Evolutionary conservation across 2,888 invertebrate genomes (phyloP), one percentile per base, ranked within the genome.

Genomic region (Tipula confusa): DNA sequence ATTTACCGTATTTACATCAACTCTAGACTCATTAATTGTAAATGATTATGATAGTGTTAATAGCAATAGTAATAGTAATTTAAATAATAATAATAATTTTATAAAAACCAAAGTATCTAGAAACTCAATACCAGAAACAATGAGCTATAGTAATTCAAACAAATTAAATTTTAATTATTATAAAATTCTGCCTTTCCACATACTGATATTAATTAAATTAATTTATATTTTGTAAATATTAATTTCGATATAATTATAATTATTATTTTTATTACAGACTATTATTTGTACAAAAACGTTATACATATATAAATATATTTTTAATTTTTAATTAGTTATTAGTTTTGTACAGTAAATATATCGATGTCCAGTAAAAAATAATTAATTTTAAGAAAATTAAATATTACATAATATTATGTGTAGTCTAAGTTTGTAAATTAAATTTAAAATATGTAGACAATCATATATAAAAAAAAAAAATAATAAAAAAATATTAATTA

Each of bases 71-170:
- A 79, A 29, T 79, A 79, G 80, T 80, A 80, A 31, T 80, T 29
- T 29, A 29, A 80, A 31, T n/a, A 80, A 31, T 79, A 29, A 31
- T 80, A 80, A 31, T 80, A 80, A 80, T 80, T 29, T 80, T 29
- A 80, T 31, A 80, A 80, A 80, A 80, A 80, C 80, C 80, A 80
- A 80, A 80, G 80, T 80, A 29, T 80, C 31, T 29, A 80, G 80
- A 80, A 80, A 31, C 31, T 80, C 80, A 15, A 31, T 80, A 80
- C 80, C 80, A 29, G 80, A 80, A 80, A 80, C 80, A 29, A 80
- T 80, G 80, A 80, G 80, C 9, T 80, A 80, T 29, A 80, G 80
- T 80, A 80, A 80, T 29, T 29, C 80, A 80, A 80, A 80, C 29
- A 29, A 80, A 29, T 80, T 80, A 80, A 29, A 80, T 80, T 29